Conservation (phyloP, 2,113 vertebrate species). For the Labeo rohita region DNA sequence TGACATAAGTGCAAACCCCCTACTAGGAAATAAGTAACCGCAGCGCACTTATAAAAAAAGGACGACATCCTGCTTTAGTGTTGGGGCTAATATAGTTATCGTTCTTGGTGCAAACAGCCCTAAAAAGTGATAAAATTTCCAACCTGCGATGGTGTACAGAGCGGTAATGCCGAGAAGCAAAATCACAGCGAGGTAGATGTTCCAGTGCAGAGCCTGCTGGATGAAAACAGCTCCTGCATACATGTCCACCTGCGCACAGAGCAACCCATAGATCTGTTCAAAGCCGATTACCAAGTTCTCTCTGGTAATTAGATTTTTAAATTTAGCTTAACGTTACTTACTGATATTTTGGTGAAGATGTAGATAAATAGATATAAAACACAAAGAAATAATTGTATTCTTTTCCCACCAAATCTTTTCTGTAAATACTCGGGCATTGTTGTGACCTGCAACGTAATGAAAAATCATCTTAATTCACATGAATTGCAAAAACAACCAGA, state of each 20-base stretch:
- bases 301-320: not conserved
- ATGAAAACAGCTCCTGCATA: slow-evolving; percentile 96
- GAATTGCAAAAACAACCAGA: not conserved
- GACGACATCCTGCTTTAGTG: not conserved
- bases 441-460: slow-evolving; percentile 79
- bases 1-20: no score
- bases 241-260: slow-evolving; percentile 89
- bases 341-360: slow-evolving; percentile 98
- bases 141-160: slow-evolving; percentile 91
- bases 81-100: not conserved
- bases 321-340: slow-evolving; percentile 65
- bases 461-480: not conserved
- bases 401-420: slow-evolving; percentile 88
- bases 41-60: no score
- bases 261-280: not conserved
- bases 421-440: slow-evolving; percentile 95
- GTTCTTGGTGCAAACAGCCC: not conserved
- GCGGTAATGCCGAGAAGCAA: slow-evolving; percentile 83
- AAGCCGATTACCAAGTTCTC: not conserved
- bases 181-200: slow-evolving; percentile 87
- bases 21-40: no score
- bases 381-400: slow-evolving; percentile 87
- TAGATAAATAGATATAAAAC: slow-evolving; percentile 94
- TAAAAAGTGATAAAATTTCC: no score
- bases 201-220: slow-evolving; percentile 90